Conservation (phyloP, 2,797 vertebrate genomes). For the Labeo calbasu region DNA sequence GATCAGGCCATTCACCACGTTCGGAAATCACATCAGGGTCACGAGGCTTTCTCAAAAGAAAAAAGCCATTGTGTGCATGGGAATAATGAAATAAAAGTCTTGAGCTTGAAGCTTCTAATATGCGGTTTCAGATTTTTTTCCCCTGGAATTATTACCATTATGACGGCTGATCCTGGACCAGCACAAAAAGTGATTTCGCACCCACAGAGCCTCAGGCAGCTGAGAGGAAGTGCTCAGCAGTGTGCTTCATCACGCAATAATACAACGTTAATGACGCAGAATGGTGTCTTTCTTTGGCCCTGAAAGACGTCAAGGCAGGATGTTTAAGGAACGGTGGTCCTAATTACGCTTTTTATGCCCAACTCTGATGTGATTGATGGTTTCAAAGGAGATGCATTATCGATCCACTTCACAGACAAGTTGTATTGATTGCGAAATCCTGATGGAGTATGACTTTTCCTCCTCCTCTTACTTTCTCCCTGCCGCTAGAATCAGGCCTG, state of each 20-base stretch:
- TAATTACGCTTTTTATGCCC: constrained; percentile 85
- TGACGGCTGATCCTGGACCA: constrained; percentile 34
- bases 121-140: not conserved
- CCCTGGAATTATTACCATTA: not conserved
- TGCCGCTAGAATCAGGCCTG: constrained; percentile 75
- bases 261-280: constrained; percentile 85
- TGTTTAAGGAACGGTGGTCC: constrained; percentile 81
- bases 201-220: constrained; percentile 57
- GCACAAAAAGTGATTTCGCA: constrained; percentile 37
- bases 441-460: constrained; percentile 76
- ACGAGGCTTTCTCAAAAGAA: constrained; percentile 38
- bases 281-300: constrained; percentile 82
- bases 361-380: constrained; percentile 80
- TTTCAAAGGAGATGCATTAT: constrained; percentile 82
- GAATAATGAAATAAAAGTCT: constrained; percentile 11
- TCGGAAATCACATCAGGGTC: constrained; percentile 4
- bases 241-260: constrained; percentile 81
- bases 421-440: constrained; percentile 83
- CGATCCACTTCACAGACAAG: constrained; percentile 86
- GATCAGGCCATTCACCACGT: not conserved
- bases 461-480: constrained; percentile 3
- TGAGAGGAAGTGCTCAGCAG: constrained; percentile 77
- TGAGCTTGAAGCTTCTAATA: constrained; percentile 16
- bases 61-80: constrained; percentile 8
- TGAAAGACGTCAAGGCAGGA: constrained; percentile 81